These are phyloP conservation scores for Sebastes taczanowskii DNA, from an alignment of 2,797 vertebrate genomes.

Conservation along the genomic window DNA sequence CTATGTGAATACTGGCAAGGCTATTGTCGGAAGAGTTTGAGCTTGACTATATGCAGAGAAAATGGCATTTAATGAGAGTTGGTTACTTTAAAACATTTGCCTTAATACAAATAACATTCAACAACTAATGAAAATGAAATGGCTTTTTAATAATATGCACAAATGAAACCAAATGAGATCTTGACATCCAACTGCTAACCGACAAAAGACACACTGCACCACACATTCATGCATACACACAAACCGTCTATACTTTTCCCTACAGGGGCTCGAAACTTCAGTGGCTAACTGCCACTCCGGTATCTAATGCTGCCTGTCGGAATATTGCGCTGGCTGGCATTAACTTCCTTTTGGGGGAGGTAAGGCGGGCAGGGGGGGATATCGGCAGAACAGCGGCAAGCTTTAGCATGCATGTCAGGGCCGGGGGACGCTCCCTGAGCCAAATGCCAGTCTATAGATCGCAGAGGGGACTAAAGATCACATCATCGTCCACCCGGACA, in stretches of 20 bases:
- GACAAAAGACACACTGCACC: neutral
- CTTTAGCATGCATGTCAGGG: constrained; percentile 95
- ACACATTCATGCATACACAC: constrained; percentile 14
- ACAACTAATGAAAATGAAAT: neutral
- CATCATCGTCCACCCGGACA: constrained; percentile 94
- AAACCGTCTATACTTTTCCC: constrained; percentile 21
- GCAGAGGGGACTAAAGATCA: constrained; percentile 98
- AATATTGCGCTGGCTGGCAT: constrained; percentile 77
- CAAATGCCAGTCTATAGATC: constrained; percentile 99
- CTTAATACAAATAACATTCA: neutral
- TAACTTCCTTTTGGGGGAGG: constrained; percentile 65
- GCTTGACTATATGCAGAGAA: neutral
- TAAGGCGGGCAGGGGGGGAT: constrained; percentile 59
- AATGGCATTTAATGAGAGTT: neutral
- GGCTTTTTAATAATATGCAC: neutral
- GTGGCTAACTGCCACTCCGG: constrained; percentile 64
- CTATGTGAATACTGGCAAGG: neutral
- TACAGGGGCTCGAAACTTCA: constrained; percentile 55
- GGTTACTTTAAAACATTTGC: neutral
- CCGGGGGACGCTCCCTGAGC: constrained; percentile 88
- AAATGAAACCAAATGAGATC: neutral
- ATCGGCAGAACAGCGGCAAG: constrained; percentile 86
- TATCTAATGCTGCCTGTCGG: constrained; percentile 66
- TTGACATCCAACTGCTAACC: neutral
- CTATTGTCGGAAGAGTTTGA: neutral